Conservation (phyloP, 1,140 invertebrate species). For the Pseudoatta argentina region DNA sequence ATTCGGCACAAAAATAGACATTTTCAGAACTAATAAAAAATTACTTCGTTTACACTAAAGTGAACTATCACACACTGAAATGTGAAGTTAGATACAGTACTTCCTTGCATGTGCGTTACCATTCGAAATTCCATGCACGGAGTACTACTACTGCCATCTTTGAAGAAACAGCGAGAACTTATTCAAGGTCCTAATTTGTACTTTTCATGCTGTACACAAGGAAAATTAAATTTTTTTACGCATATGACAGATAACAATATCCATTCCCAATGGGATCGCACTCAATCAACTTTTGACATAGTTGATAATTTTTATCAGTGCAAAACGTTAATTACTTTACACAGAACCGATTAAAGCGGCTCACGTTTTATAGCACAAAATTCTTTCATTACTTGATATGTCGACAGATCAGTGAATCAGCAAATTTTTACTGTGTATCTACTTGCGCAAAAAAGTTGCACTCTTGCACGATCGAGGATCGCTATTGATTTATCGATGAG, state of each 20-base stretch:
- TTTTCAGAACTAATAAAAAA: too few relatives aligned
- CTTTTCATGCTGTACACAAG: background rate
- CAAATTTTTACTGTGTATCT: background rate
- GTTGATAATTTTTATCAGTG: conserved; percentile 42
- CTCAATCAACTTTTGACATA: conserved; percentile 13
- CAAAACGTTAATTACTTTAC: conserved; percentile 44
- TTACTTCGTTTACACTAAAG: too few relatives aligned
- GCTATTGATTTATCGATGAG: conserved; percentile 2
- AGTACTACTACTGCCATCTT: too few relatives aligned
- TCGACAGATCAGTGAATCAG: conserved; percentile 19
- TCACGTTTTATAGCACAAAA: conserved; percentile 11
- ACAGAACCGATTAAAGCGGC: conserved; percentile 8
- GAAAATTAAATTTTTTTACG: conserved; percentile 7
- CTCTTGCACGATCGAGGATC: background rate
- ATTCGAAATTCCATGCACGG: too few relatives aligned
- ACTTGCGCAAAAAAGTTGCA: conserved; percentile 12
- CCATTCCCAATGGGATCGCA: background rate
- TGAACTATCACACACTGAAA: too few relatives aligned
- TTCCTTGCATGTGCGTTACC: too few relatives aligned
- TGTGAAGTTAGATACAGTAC: too few relatives aligned
- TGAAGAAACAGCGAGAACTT: too few relatives aligned
- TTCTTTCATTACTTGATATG: conserved; percentile 35
- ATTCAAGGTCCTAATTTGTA: too few relatives aligned
- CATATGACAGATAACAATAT: background rate
- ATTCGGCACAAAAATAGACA: too few relatives aligned